phyloP scores from a whole-genome alignment of 2,113 vertebrate genomes.

The Vireo altiloquus region DNA sequence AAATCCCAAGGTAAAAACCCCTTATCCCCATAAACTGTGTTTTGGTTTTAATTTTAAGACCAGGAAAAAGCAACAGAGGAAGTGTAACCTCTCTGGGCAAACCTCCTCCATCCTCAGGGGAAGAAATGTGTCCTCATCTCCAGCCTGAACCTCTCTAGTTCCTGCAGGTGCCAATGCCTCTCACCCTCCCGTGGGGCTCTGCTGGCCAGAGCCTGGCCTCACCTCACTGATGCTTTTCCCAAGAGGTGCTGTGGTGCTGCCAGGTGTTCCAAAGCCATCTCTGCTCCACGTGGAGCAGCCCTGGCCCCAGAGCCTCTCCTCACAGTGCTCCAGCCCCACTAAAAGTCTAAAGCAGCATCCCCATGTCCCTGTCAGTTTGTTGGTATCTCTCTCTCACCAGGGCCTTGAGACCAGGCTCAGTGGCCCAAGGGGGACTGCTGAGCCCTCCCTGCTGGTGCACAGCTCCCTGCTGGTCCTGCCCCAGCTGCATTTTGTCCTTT shows the following conservation, averaged over 20 bases:
- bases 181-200: accelerated
- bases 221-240: background rate
- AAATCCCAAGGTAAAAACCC: too few species aligned
- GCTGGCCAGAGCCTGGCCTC: background rate
- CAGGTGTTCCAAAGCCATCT: background rate
- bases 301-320: background rate
- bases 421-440: background rate
- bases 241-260: background rate
- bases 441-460: background rate
- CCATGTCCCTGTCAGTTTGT: too few species aligned
- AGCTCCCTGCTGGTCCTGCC: background rate
- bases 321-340: background rate
- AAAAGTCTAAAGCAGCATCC: too few species aligned
- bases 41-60: too few species aligned
- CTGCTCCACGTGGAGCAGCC: background rate
- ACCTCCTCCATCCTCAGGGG: background rate
- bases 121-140: background rate
- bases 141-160: background rate
- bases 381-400: background rate
- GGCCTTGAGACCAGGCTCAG: background rate
- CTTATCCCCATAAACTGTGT: too few species aligned
- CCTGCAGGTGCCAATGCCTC: background rate
- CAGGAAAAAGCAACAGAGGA: background rate
- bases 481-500: background rate
- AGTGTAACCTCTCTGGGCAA: background rate